These are phyloP conservation scores for Mergus octosetaceus DNA, from an alignment of 2,797 vertebrate species.

Conservation along the genomic window DNA sequence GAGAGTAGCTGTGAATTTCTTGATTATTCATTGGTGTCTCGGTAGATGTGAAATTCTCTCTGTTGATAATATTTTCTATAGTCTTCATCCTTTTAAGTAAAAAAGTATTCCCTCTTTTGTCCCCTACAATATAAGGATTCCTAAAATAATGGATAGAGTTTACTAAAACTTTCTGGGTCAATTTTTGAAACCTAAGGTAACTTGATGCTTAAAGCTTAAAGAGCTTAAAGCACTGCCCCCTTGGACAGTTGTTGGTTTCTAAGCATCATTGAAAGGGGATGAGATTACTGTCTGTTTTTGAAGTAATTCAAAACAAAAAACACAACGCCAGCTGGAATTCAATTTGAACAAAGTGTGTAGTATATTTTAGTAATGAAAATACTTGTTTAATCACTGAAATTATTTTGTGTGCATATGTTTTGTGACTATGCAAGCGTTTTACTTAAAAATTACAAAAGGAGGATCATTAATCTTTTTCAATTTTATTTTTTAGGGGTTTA, in stretches of 20 bases:
- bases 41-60: neutral
- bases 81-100: neutral
- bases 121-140: neutral
- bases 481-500: conserved; percentile 67
- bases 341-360: neutral
- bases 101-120: neutral
- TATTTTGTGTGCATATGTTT: neutral
- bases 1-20: neutral
- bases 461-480: neutral
- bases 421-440: neutral
- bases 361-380: neutral
- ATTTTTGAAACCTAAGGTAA: neutral
- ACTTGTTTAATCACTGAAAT: neutral
- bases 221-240: neutral
- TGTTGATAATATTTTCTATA: neutral
- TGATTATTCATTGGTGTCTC: neutral
- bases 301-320: too few relatives aligned
- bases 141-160: neutral
- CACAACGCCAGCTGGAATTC: neutral
- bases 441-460: neutral
- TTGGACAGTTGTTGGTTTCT: neutral
- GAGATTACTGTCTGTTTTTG: neutral
- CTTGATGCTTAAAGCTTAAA: neutral
- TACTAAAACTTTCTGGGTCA: neutral
- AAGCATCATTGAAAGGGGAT: neutral